Base-by-base conservation (phyloP, 1,140 invertebrate genomes). In the Periplaneta americana region DNA sequence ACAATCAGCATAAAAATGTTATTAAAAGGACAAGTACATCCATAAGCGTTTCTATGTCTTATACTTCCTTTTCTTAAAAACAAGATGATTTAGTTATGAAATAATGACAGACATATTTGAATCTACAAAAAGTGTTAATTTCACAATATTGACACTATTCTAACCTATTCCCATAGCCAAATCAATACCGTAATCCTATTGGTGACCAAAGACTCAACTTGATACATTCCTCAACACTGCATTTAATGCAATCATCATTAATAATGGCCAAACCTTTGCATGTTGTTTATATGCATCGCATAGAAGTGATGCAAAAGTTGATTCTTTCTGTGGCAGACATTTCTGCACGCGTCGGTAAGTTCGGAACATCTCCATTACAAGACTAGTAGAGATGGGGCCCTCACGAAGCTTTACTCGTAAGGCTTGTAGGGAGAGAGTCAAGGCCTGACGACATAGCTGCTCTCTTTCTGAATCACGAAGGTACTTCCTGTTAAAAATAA, bases 381-480 rank as follows among this genome's bases (percentile, higher is more conserved):
- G 75, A 10, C 34, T 17, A 28, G 34, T 34, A n/a, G 36, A 13
- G 75, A 81, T 36, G 37, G 34, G 34, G 28, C 76, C 34, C 2
- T 78, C 34, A 36, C 36, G 76, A 28, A 78, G n/a, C 28, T 34
- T 34, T 33, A 34, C 48, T 10, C 90, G 86, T 11, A 95, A 86
- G 35, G 92, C 92, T 85, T 94, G 92, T 11, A 91, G 87, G 83
- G 92, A 93, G n/a, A 94, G 88, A 0, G 91, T 91, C 75, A 95
- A 90, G 0, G 96, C 95, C 88, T 95, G 93, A 77, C 93, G 91
- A 1, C 94, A 93, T 82, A 96, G 89, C 84, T 95, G 92, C 84
- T 94, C 91, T 82, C 95, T 91, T 87, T 97, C 96, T 6, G 91
- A 91, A 87, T 97, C 95, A 79, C 95, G 90, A 74, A 97, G 90